phyloP scores from a whole-genome alignment of 2,888 invertebrate genomes.

The Sesamia inferens region DNA sequence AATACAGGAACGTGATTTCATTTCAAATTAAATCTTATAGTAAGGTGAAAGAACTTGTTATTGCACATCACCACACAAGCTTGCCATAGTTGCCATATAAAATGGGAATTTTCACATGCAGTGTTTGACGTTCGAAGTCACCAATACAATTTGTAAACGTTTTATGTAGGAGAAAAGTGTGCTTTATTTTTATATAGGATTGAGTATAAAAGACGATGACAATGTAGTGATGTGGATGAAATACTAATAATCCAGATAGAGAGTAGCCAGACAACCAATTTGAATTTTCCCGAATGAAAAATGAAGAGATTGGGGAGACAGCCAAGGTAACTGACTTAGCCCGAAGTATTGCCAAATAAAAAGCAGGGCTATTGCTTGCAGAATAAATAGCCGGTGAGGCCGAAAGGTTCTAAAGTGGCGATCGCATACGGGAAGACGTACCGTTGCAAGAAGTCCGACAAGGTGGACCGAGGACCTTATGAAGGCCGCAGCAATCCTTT shows the following conservation, averaged over 20 bases:
- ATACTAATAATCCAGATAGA: slow-evolving; percentile 12
- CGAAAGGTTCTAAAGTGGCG: background rate
- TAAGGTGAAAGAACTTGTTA: slow-evolving; percentile 39
- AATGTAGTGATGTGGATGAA: slow-evolving; percentile 15
- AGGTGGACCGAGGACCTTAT: background rate
- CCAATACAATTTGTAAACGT: slow-evolving; percentile 36
- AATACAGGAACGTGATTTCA: slow-evolving; percentile 31
- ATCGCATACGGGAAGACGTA: background rate
- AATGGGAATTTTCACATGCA: slow-evolving; percentile 45
- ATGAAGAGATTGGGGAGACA: background rate
- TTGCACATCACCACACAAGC: slow-evolving; percentile 25
- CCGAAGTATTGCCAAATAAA: background rate
- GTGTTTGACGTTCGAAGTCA: slow-evolving; percentile 35
- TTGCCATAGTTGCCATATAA: slow-evolving; percentile 13
- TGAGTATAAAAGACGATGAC: slow-evolving; percentile 23
- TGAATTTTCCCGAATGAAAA: background rate
- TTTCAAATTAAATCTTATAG: slow-evolving; percentile 50
- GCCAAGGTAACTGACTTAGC: background rate
- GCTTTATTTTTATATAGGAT: slow-evolving; percentile 18
- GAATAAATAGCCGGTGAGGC: background rate
- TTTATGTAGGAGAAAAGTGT: slow-evolving; percentile 30
- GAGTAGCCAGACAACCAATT: background rate
- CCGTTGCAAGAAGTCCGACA: background rate
- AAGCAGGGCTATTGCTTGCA: background rate
- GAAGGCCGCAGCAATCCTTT: background rate